phyloP scores from a whole-genome alignment of 2,888 invertebrate species.

The Leptopterna dolabrata region DNA sequence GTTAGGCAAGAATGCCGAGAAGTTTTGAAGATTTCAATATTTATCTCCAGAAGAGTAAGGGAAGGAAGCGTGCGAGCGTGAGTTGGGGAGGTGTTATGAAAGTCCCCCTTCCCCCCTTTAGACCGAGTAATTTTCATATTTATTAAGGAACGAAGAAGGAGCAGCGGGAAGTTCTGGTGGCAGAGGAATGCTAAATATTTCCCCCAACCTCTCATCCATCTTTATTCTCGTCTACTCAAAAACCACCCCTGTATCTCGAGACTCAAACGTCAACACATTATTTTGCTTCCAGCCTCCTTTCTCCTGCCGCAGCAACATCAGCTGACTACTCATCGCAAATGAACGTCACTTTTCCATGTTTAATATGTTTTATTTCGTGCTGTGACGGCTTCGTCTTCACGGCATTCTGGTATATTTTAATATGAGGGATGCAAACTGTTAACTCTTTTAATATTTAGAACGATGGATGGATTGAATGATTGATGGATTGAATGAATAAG shows the following conservation, averaged over 20 bases:
- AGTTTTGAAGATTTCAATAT: slow-evolving; percentile 35
- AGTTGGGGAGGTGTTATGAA: slow-evolving; percentile 34
- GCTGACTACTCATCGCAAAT: neutral
- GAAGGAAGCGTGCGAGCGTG: neutral
- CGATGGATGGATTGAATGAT: too few relatives aligned
- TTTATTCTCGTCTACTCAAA: neutral
- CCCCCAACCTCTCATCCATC: slow-evolving; percentile 10
- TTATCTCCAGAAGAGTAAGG: neutral
- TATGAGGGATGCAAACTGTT: too few relatives aligned
- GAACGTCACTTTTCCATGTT: neutral
- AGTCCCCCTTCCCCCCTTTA: neutral
- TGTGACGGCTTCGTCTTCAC: neutral
- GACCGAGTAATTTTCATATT: slow-evolving; percentile 56
- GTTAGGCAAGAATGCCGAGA: neutral
- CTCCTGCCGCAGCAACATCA: neutral
- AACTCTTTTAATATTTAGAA: too few relatives aligned
- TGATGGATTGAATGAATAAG: too few relatives aligned
- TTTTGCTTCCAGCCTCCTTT: neutral
- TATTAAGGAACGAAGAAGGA: slow-evolving; percentile 47
- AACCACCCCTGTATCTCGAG: slow-evolving; percentile 2
- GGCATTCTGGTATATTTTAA: neutral
- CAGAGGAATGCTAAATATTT: slow-evolving; percentile 50
- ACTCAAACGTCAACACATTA: neutral
- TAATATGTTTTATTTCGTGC: neutral
- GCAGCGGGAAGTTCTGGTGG: slow-evolving; percentile 10